Evolutionary conservation across 1,140 invertebrate species (phyloP), one percentile per base, ranked within the genome.

Genomic region (Rhagoletis zephyria): DNA sequence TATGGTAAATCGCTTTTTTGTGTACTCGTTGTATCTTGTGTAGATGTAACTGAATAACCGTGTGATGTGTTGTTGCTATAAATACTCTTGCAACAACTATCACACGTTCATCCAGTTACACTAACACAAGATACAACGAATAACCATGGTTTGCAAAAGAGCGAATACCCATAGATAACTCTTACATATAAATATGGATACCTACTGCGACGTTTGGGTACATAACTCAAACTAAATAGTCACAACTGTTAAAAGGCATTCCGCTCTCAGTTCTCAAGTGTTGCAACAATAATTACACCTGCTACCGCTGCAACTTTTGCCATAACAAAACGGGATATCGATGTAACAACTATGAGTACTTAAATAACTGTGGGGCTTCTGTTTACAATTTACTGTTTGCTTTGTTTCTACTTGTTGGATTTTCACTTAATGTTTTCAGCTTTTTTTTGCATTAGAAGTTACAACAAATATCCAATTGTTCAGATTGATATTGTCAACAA

Each of bases 191-290:
- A 6, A 67, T 40, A 9, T 5, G n/a, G 6, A 7, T 30, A 30
- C 30, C 30, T 30, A 30, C 30, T 30, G 30, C 30, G 30, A 30
- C 30, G 30, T 30, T 30, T 30, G 30, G 30, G 30, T 30, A 30
- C 30, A 63, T 4, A n/a, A 63, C 4, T 14, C 9, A 63, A 63
- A 63, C 12, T 14, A 63, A 56, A 81, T 19, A 81, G 74, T 81
- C 74, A 56, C 74, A 81, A 81, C 16, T 81, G 74, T 81, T 81
- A 16, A 81, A 81, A 30, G 7, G 48, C 42, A 51, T n/a, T 12
- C 74, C 74, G 7, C 7, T 56, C 48, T 45, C 74, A 81, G 45
- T 81, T 81, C 74, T 81, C 56, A 56, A 81, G 56, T 81, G n/a
- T 56, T 81, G 19, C 74, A 81, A 81, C n/a, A 30, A 48, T 56